Evolutionary conservation across 1,140 invertebrate genomes (phyloP).

Genomic region (Heliconius congener): DNA sequence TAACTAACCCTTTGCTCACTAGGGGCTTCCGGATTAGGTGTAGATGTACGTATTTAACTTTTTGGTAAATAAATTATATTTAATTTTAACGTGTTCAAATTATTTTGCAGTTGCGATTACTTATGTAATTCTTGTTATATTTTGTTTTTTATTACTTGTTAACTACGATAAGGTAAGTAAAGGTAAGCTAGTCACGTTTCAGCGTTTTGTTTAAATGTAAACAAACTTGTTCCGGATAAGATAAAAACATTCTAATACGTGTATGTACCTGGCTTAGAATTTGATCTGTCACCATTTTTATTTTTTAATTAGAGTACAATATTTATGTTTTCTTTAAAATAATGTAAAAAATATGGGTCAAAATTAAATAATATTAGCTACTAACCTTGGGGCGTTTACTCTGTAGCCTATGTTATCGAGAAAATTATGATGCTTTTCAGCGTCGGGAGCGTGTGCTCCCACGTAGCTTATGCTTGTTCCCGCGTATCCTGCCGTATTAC

Average conservation of each 20-base stretch:
- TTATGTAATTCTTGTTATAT: constrained; percentile 55
- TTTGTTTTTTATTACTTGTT: constrained; percentile 70
- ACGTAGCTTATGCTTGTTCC: constrained; percentile 58
- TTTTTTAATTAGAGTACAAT: background rate
- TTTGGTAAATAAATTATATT: constrained; percentile 32
- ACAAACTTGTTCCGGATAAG: constrained; percentile 79
- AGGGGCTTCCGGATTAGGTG: constrained; percentile 32
- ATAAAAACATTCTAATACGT: constrained; percentile 63
- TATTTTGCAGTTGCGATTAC: constrained; percentile 26
- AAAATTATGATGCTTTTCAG: constrained; percentile 66
- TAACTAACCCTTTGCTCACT: constrained; percentile 57
- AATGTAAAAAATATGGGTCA: no score
- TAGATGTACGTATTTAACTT: constrained; percentile 7
- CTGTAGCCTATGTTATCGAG: constrained; percentile 76
- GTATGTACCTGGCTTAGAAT: background rate
- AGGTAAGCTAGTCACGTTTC: constrained; percentile 73
- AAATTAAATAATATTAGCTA: constrained; percentile 20
- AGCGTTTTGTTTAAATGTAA: constrained; percentile 76
- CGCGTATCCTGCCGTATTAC: constrained; percentile 71
- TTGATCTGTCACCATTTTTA: background rate
- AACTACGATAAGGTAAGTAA: constrained; percentile 69
- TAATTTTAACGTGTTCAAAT: background rate
- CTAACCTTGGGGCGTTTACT: constrained; percentile 76
- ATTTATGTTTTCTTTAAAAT: background rate
- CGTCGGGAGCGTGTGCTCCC: constrained; percentile 72